Conservation (phyloP, 2,797 vertebrate species). For the Leptoclinus maculatus region DNA sequence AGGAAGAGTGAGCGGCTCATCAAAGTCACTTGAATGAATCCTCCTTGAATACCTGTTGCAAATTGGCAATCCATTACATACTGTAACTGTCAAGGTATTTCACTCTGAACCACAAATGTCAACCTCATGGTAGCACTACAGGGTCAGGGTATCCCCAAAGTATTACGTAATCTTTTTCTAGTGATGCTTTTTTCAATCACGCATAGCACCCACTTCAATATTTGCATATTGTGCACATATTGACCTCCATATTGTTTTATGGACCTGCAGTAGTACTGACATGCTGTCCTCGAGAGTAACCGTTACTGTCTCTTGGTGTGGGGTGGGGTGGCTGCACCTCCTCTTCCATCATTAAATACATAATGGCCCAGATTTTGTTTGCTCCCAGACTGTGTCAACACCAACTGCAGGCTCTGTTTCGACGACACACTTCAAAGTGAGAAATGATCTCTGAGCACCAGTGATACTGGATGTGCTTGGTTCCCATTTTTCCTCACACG, state of each 20-base stretch:
- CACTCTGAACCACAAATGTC: not conserved
- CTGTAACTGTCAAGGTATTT: not conserved
- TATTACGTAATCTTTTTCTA: not conserved
- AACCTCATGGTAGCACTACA: not conserved
- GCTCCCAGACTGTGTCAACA: slow-evolving; percentile 69
- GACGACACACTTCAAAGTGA: slow-evolving; percentile 71
- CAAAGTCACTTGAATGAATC: not conserved
- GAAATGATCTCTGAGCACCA: slow-evolving; percentile 65
- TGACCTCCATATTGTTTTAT: slow-evolving; percentile 22
- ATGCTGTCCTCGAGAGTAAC: slow-evolving; percentile 41
- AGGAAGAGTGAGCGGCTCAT: not conserved
- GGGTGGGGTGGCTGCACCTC: slow-evolving; percentile 27
- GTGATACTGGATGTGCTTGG: slow-evolving; percentile 49
- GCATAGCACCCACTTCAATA: slow-evolving; percentile 17
- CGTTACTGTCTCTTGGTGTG: slow-evolving; percentile 36
- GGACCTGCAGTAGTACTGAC: slow-evolving; percentile 30
- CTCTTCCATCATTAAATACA: slow-evolving; percentile 71
- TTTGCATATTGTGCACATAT: slow-evolving; percentile 27
- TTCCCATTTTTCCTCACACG: slow-evolving; percentile 45
- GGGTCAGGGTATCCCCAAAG: not conserved
- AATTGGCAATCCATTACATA: not conserved
- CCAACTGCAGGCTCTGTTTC: slow-evolving; percentile 59
- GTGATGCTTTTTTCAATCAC: slow-evolving; percentile 15
- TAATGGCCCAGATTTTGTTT: slow-evolving; percentile 75
- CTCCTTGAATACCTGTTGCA: not conserved